Evolutionary conservation across 2,113 vertebrate genomes (phyloP).

Genomic region (Sarotherodon lohbergeri): DNA sequence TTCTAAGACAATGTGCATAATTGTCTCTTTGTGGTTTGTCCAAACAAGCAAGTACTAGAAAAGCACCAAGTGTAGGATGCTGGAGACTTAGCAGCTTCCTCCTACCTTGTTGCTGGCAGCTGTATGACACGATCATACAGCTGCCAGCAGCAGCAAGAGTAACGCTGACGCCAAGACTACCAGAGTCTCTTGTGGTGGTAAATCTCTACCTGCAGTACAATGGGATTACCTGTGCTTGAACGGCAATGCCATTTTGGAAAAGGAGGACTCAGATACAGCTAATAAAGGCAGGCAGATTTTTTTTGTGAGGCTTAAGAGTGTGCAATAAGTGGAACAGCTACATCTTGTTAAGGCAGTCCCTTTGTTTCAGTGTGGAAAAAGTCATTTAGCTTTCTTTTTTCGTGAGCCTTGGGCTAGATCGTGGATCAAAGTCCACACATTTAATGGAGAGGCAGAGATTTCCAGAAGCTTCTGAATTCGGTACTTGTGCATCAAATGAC

Average conservation of each 20-base stretch:
- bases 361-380: slow-evolving; percentile 39
- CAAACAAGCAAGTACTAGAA: not conserved
- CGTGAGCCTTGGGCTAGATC: slow-evolving; percentile 8
- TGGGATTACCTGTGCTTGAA: slow-evolving; percentile 31
- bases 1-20: not conserved
- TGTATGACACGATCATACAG: not conserved
- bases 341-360: slow-evolving; percentile 50
- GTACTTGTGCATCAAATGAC: slow-evolving; percentile 33
- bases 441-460: slow-evolving; percentile 51
- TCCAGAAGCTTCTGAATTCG: slow-evolving; percentile 7
- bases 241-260: not conserved
- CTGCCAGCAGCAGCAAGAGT: not conserved
- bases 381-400: slow-evolving; percentile 25
- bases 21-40: not conserved
- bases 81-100: not conserved
- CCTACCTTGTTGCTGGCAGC: slow-evolving; percentile 10
- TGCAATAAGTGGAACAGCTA: slow-evolving; percentile 10
- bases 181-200: not conserved
- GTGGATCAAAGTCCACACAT: slow-evolving; percentile 47
- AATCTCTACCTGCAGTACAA: slow-evolving; percentile 18
- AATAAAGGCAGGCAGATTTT: slow-evolving; percentile 15
- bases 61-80: not conserved
- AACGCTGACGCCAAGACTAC: not conserved
- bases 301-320: slow-evolving; percentile 10
- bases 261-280: not conserved